Conservation (phyloP, 2,113 vertebrate genomes). For the Pygoscelis antarcticus region DNA sequence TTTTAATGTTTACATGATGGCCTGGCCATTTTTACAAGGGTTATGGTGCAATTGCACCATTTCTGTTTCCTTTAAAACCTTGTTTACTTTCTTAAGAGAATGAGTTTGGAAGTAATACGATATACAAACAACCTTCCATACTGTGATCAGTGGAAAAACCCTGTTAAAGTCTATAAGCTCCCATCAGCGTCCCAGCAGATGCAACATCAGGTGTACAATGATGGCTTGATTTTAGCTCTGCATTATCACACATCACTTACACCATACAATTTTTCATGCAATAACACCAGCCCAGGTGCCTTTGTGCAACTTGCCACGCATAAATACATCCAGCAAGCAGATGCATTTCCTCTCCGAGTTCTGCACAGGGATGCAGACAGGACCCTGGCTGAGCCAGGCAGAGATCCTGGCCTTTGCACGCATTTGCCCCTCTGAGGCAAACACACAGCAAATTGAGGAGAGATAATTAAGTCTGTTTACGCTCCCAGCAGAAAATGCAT, state of each 20-base stretch:
- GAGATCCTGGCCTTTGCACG: background rate
- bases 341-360: rapidly evolving
- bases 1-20: background rate
- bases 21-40: background rate
- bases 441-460: background rate
- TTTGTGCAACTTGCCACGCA: background rate
- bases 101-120: background rate
- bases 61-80: background rate
- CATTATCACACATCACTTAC: too few relatives aligned
- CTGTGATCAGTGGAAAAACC: background rate
- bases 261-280: background rate
- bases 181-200: background rate
- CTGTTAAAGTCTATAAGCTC: background rate
- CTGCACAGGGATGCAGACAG: background rate
- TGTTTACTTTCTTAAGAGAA: background rate
- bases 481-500: background rate
- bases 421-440: background rate
- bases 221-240: background rate
- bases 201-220: too few relatives aligned
- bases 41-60: background rate
- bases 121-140: background rate
- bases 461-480: too few relatives aligned
- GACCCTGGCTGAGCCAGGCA: background rate
- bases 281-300: too few relatives aligned
- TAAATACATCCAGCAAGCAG: background rate